Conservation (phyloP, 2,113 vertebrate species). For the Rhineura floridana region DNA sequence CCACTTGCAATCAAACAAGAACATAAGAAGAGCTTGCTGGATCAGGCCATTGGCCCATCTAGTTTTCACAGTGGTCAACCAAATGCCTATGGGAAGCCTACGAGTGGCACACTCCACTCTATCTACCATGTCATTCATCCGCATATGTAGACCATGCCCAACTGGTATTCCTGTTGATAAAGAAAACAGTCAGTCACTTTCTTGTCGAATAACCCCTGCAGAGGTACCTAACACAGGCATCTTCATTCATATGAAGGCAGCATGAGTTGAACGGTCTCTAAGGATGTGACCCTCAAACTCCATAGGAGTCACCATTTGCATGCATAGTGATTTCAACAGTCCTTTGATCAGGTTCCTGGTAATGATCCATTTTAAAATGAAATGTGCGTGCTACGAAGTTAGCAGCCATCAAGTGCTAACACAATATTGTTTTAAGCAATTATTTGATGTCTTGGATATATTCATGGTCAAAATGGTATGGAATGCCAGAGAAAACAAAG, state of each 20-base stretch:
- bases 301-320: not conserved
- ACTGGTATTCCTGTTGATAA: not conserved
- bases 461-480: not conserved
- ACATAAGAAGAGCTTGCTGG: too few relatives aligned
- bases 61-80: too few relatives aligned
- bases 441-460: not conserved
- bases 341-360: not conserved
- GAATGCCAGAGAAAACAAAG: not conserved
- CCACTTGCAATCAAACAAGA: too few relatives aligned
- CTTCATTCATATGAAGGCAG: not conserved
- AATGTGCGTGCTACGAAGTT: not conserved
- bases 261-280: not conserved
- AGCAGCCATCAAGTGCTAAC: not conserved
- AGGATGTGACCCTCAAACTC: not conserved
- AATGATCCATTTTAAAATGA: not conserved
- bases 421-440: constrained; percentile 6
- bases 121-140: not conserved
- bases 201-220: not conserved
- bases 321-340: not conserved
- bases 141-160: not conserved
- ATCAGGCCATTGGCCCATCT: too few relatives aligned
- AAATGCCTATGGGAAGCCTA: too few relatives aligned
- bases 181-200: not conserved
- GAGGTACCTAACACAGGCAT: not conserved
- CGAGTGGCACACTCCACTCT: not conserved